A percentile compares a stretch with the other conserved stretches of the same genome.
Conservation (phyloP, 2,797 vertebrate genomes). For the Sebastiscus albofasciatus region DNA sequence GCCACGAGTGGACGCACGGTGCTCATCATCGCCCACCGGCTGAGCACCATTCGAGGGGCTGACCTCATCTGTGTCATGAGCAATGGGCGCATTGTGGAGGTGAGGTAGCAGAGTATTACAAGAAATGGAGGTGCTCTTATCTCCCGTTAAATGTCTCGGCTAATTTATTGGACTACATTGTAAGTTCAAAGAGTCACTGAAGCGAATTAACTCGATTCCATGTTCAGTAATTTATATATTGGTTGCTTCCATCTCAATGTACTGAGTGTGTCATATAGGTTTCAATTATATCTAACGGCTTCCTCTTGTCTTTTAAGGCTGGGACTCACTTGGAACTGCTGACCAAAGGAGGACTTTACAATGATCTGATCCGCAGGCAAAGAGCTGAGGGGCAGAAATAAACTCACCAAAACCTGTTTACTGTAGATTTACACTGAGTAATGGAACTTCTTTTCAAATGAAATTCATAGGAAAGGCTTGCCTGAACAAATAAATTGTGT, state of each 20-base stretch:
- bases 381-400: constrained; percentile 80
- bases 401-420: constrained; percentile 32
- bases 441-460: constrained; percentile 23
- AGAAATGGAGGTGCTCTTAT: not conserved
- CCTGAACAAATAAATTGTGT: constrained; percentile 2
- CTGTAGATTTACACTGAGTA: constrained; percentile 20
- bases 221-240: constrained; percentile 9
- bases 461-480: not conserved
- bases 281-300: constrained; percentile 47
- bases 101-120: constrained; percentile 64
- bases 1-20: constrained; percentile 91
- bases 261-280: not conserved
- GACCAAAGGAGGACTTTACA: constrained; percentile 87
- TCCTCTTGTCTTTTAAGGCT: constrained; percentile 74
- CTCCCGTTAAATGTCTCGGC: not conserved
- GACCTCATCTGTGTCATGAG: constrained; percentile 92
- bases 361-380: constrained; percentile 90
- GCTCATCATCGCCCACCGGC: constrained; percentile 94
- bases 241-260: constrained; percentile 9
- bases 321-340: constrained; percentile 90
- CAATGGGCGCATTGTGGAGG: constrained; percentile 89
- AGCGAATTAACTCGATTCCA: not conserved
- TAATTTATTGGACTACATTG: constrained; percentile 27
- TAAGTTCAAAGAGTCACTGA: constrained; percentile 14
- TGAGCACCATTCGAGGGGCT: constrained; percentile 92